A percentile compares a stretch with the other conserved stretches of the same genome.
These are phyloP conservation scores for Excalfactoria chinensis DNA, from an alignment of 2,113 vertebrate species.

Conservation along the genomic window DNA sequence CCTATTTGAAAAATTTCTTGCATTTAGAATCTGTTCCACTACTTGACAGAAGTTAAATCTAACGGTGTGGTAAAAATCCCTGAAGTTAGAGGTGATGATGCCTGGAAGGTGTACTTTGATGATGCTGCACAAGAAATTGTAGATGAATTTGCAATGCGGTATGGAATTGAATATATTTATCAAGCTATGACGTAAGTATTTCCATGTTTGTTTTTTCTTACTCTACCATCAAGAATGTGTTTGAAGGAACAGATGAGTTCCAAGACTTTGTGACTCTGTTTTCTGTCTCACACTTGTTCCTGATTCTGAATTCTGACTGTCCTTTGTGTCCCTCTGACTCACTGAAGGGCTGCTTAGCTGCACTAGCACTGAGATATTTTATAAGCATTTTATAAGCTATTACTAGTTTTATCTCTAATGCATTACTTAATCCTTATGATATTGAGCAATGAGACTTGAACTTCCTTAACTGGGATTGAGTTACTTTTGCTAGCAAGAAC, in stretches of 20 bases:
- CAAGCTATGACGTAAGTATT: constrained; percentile 98
- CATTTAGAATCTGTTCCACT: constrained; percentile 93
- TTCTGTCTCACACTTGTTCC: background rate
- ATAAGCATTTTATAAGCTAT: background rate
- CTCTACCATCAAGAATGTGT: background rate
- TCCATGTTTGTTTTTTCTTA: background rate
- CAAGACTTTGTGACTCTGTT: background rate
- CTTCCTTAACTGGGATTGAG: background rate
- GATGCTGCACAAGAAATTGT: constrained; percentile 96
- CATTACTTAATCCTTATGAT: background rate
- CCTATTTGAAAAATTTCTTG: constrained; percentile 27
- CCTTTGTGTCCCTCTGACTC: background rate
- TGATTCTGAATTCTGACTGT: background rate
- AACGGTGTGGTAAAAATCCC: constrained; percentile 92
- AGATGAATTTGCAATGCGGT: constrained; percentile 98
- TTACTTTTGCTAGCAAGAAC: background rate
- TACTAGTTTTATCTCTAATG: background rate
- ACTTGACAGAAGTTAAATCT: constrained; percentile 92
- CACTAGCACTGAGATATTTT: background rate
- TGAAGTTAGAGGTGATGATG: constrained; percentile 93
- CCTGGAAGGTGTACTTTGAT: constrained; percentile 98
- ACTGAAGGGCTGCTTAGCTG: background rate
- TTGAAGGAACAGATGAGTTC: background rate
- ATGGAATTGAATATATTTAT: constrained; percentile 97
- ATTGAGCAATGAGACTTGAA: background rate